These are phyloP conservation scores for Helicoverpa armigera DNA, from an alignment of 1,140 invertebrate genomes.

Conservation along the genomic window DNA sequence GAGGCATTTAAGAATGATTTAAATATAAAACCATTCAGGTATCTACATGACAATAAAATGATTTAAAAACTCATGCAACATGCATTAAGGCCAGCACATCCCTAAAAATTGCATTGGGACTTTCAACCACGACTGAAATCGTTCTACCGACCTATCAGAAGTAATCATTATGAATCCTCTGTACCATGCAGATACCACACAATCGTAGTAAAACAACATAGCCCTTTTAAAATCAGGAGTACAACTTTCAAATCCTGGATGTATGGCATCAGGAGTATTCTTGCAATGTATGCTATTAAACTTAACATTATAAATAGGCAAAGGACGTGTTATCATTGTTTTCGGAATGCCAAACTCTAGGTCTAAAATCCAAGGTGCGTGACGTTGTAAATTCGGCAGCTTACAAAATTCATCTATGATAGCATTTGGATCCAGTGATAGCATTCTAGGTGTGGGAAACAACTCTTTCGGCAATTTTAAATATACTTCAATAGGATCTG, in stretches of 20 bases:
- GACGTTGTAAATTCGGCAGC: conserved; percentile 59
- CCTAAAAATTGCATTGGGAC: conserved; percentile 70
- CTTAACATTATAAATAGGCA: conserved; percentile 71
- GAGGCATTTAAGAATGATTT: not conserved
- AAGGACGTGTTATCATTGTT: conserved; percentile 59
- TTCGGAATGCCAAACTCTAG: conserved; percentile 73
- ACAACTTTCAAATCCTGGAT: conserved; percentile 74
- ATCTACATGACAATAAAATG: not conserved
- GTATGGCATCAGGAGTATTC: conserved; percentile 65
- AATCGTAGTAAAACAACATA: conserved; percentile 71
- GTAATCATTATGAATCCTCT: conserved; percentile 64
- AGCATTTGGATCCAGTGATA: conserved; percentile 70
- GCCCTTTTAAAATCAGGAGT: conserved; percentile 62
- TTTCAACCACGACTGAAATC: conserved; percentile 72
- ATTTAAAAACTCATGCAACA: conserved; percentile 48
- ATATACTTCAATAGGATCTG: conserved; percentile 66
- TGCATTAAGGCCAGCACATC: conserved; percentile 69
- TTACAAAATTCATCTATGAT: conserved; percentile 77
- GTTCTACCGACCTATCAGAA: conserved; percentile 69
- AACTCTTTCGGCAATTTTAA: conserved; percentile 67
- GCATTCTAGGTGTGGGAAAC: conserved; percentile 66
- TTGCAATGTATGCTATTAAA: conserved; percentile 71
- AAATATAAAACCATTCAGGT: not conserved
- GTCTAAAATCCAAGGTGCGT: conserved; percentile 72
- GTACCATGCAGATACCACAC: conserved; percentile 71